phyloP scores from a whole-genome alignment of 2,113 vertebrate genomes.

The Pachycephala philippinensis region DNA sequence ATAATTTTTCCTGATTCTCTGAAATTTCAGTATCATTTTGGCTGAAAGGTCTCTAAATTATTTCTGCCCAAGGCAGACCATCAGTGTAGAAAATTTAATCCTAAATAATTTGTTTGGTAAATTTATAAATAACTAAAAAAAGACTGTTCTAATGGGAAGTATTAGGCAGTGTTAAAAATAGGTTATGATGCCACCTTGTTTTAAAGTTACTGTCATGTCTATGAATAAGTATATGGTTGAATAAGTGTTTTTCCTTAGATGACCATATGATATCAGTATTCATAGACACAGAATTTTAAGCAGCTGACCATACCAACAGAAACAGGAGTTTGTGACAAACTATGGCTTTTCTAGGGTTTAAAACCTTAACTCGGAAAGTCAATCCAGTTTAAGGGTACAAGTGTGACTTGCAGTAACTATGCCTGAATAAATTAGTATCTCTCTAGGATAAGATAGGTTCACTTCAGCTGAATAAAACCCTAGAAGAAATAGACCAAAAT shows the following conservation, averaged over 20 bases:
- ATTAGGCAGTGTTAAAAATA: slow-evolving; percentile 30
- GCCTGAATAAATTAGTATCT: background rate
- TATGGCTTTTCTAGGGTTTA: background rate
- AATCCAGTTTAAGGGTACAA: background rate
- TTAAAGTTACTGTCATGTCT: slow-evolving; percentile 12
- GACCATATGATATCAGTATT: background rate
- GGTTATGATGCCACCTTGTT: background rate
- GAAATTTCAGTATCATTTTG: background rate
- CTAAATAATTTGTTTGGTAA: slow-evolving; percentile 11
- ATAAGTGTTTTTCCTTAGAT: background rate
- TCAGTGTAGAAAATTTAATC: background rate
- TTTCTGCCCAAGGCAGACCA: background rate
- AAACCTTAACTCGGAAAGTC: background rate
- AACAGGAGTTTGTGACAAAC: background rate
- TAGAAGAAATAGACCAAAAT: background rate
- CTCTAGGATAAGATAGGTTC: background rate
- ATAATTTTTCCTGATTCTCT: background rate
- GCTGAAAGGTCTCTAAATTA: background rate
- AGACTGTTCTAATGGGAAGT: background rate
- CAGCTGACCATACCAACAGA: background rate
- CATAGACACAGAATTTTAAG: background rate
- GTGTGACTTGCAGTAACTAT: background rate
- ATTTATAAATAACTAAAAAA: background rate
- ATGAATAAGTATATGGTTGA: background rate
- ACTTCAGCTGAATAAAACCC: background rate